These are phyloP conservation scores for Pseudochromis fuscus DNA, from an alignment of 2,797 vertebrate species.

Conservation along the genomic window DNA sequence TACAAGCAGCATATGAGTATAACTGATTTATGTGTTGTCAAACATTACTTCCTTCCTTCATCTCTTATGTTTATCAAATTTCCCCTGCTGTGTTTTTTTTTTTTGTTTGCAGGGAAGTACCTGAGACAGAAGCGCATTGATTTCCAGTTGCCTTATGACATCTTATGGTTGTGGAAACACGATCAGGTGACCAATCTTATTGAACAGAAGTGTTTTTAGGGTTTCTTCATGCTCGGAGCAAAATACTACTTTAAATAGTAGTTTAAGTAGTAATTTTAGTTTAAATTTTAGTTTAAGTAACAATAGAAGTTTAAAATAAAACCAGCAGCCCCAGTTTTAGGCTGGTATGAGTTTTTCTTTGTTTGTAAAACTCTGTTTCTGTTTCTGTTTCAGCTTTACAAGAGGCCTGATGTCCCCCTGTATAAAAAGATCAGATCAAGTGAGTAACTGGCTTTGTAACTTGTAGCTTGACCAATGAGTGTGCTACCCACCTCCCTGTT, in stretches of 20 bases:
- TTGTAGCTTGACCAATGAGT: conserved; percentile 6
- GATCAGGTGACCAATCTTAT: conserved; percentile 90
- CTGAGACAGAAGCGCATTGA: conserved; percentile 98
- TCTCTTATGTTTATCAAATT: conserved; percentile 3
- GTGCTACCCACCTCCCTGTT: conserved; percentile 2
- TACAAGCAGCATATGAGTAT: background rate
- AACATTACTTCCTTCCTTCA: background rate
- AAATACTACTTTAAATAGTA: background rate
- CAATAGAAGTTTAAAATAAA: too few relatives aligned
- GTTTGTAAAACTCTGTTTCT: background rate
- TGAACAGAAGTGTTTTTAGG: conserved; percentile 8
- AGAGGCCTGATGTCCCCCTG: conserved; percentile 87
- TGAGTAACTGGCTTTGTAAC: conserved; percentile 69
- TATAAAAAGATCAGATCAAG: conserved; percentile 89
- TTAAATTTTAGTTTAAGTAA: too few relatives aligned
- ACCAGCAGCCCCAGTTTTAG: too few relatives aligned
- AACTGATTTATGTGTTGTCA: background rate
- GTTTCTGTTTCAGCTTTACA: conserved; percentile 82
- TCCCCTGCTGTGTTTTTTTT: conserved; percentile 16
- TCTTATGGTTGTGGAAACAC: conserved; percentile 99
- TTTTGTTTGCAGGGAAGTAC: conserved; percentile 91
- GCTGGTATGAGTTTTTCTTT: too few relatives aligned
- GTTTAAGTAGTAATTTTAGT: too few relatives aligned
- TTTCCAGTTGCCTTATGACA: conserved; percentile 99
- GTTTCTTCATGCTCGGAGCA: conserved; percentile 18